Evolutionary conservation across 2,888 invertebrate species (phyloP).

Genomic region (Metopia argyrocephala): DNA sequence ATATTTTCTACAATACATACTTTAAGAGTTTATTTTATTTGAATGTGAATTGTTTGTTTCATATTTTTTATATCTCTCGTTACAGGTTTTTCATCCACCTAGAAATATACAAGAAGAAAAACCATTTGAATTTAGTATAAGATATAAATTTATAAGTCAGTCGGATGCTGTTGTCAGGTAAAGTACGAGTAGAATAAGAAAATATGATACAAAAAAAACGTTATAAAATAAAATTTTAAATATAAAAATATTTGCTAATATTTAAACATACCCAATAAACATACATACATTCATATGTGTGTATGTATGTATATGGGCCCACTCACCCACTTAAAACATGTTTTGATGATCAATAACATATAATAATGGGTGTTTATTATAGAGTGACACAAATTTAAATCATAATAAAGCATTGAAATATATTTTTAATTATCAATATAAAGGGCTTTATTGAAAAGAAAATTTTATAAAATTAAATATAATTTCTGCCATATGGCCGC

Average conservation of each 20-base stretch:
- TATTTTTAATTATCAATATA: no score
- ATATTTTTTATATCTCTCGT: conserved; percentile 33
- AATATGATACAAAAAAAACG: no score
- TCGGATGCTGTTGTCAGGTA: conserved; percentile 87
- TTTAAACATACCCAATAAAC: conserved; percentile 50
- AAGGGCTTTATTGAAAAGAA: no score
- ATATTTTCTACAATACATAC: conserved; percentile 23
- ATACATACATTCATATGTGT: conserved; percentile 6
- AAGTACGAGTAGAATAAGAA: conserved; percentile 66
- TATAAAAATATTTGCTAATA: conserved; percentile 41
- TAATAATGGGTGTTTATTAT: no score
- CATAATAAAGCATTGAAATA: no score
- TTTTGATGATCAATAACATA: no score
- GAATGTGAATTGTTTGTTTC: not conserved
- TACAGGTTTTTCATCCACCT: conserved; percentile 80
- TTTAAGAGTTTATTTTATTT: conserved; percentile 37
- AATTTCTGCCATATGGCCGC: no score
- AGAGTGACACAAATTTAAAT: no score
- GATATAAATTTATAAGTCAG: conserved; percentile 90
- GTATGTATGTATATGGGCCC: no score
- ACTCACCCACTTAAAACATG: no score
- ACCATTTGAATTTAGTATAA: conserved; percentile 88
- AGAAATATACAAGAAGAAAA: conserved; percentile 84
- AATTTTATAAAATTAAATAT: no score
- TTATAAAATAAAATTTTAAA: conserved; percentile 13